Base-by-base conservation (phyloP, 2,888 invertebrate genomes). In the Eurytoma californica region DNA sequence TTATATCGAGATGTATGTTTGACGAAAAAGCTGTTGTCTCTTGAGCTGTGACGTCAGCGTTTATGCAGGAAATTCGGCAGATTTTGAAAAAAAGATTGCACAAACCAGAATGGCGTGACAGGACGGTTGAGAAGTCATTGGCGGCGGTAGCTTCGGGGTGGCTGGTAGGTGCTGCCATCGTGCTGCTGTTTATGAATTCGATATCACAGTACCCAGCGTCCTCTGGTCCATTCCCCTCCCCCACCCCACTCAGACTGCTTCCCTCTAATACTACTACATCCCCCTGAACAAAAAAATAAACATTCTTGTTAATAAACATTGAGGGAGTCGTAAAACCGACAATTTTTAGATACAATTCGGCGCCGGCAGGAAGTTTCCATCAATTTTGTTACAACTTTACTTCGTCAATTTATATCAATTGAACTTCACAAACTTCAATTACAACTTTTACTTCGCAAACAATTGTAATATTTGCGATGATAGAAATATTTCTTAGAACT, bases 41-140 rank as follows among this genome's bases (percentile, higher is more conserved):
- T 39, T 9, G 39, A 9, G 9, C 9, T 39, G 0, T 30, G 30
- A 5, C 30, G 30, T 30, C 30, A 30, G 30, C 30, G 24, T 30
- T 39, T 39, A 39, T 0, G 39, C 39, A 5, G 9, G 7, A 9
- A 1, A 9, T 39, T 39, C 9, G 7, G 39, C 9, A 9, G 39
- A 39, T 39, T 39, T 39, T 39, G 39, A 39, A 39, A 39, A 39
- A 39, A 39, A 1, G 39, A 39, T 39, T 39, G 39, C 9, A 60
- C 58, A 87, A 77, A 90, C 90, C 89, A 88, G 89, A 87, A 89
- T 90, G 89, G 88, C 87, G 87, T 88, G 88, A 88, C 88, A 88
- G 90, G 90, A 89, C 90, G 90, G 89, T 90, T 90, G 88, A 90
- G 88, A 90, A 89, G 90, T 89, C 90, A 90, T 89, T 90, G 90